Evolutionary conservation across 1,140 invertebrate genomes (phyloP), one percentile per base, ranked within the genome.

Genomic region (Hesperophylax magnus): DNA sequence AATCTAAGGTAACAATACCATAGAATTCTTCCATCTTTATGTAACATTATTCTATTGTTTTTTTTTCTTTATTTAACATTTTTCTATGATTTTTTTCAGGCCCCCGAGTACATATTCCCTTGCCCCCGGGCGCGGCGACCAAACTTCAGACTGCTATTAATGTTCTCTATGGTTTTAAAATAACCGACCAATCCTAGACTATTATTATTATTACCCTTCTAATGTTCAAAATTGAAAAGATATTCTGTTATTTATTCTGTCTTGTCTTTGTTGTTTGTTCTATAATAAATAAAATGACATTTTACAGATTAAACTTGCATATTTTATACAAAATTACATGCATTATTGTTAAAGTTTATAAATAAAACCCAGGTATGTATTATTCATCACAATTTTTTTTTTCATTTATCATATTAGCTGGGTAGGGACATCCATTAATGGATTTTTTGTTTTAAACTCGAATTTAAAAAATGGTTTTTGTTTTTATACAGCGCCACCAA

Each of bases 91-190:
- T 75, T 60, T 39, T 75, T 81, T 71, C 20, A 84, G 83, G 56
- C 83, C 80, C 17, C 83, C 83, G 15, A 84, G 80, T 53, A 81
- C 83, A 17, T 84, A 84, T 60, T 84, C 83, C 77, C 56, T 84
- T 5, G 83, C 83, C 22, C 83, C 83, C 17, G 72, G 83, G 76
- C 78, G 80, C 54, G 77, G 67, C 31, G 83, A 84, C 47, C 80
- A 84, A 78, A 76, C 82, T 67, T 77, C 79, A 65, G 83, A 84
- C 78, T 84, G 80, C 54, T 84, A 84, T 69, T 84, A 80, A 52
- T 53, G 39, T 54, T 76, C 72, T 31, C 54, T 60, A 58, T 60
- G 17, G 47, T 52, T 72, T 72, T 52, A 14, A 47, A 47, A 47
- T 47, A 72, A 52, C 24, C 34, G 72, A 60, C 69, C 69, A 54